phyloP scores from a whole-genome alignment of 2,113 vertebrate genomes.

The Anguilla rostrata region DNA sequence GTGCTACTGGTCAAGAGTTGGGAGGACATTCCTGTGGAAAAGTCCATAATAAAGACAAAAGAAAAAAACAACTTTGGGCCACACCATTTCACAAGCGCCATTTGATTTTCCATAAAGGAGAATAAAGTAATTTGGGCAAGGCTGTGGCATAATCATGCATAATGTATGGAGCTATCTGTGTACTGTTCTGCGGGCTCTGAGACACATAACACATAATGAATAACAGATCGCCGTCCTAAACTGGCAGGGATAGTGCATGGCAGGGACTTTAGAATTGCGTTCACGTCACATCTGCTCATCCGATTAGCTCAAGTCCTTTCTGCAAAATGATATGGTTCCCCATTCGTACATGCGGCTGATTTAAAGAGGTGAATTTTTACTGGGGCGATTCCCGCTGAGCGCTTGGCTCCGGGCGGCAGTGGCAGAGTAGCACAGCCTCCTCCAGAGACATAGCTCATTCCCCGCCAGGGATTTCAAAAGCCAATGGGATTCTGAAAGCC shows the following conservation, averaged over 20 bases:
- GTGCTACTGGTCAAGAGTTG: neutral
- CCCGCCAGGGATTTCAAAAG: neutral
- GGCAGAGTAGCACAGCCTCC: neutral
- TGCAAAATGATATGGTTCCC: neutral
- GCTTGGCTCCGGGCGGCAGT: neutral
- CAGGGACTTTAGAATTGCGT: neutral
- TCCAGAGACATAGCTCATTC: neutral
- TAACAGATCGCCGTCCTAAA: neutral
- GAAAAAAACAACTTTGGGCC: neutral
- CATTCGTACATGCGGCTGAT: neutral
- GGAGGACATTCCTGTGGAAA: neutral
- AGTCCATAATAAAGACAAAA: neutral
- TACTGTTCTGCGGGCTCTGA: neutral
- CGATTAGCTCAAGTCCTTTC: neutral
- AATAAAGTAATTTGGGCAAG: neutral
- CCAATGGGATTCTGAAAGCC: neutral
- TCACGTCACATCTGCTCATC: neutral
- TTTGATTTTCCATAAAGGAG: neutral
- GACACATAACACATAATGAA: neutral
- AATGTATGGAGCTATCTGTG: neutral
- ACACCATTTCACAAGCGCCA: neutral
- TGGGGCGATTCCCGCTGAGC: neutral
- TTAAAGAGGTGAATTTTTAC: conserved; percentile 4
- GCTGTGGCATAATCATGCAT: neutral
- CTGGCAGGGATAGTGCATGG: neutral